Conservation (phyloP, 2,797 vertebrate species). For the Ispidina picta region DNA sequence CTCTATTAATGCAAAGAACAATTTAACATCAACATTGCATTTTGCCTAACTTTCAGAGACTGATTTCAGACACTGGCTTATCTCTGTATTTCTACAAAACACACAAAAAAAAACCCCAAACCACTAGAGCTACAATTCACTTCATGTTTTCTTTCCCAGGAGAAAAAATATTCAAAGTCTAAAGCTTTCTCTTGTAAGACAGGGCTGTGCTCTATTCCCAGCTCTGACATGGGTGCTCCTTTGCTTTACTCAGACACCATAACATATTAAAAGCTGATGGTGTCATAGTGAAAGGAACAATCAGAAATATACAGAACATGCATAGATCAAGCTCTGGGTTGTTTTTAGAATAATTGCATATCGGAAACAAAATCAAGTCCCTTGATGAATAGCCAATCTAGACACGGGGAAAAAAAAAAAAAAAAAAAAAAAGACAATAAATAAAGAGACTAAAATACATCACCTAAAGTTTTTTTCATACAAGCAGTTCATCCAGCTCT, state of each 20-base stretch:
- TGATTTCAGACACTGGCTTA: background rate
- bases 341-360: background rate
- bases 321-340: fast-evolving
- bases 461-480: background rate
- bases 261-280: background rate
- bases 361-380: constrained; percentile 4
- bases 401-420: background rate
- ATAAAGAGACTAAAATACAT: background rate
- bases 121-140: background rate
- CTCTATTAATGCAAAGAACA: background rate
- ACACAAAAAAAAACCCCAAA: background rate
- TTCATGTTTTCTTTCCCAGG: background rate
- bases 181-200: background rate
- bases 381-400: background rate
- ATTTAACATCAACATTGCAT: background rate
- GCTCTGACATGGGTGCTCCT: background rate
- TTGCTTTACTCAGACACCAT: background rate
- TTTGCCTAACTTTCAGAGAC: background rate
- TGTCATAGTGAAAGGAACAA: background rate
- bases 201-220: background rate
- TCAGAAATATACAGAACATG: background rate
- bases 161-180: background rate
- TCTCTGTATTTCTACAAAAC: background rate
- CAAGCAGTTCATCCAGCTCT: constrained; percentile 21
- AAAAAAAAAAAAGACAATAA: background rate